These are phyloP conservation scores for Cydia amplana DNA, from an alignment of 1,140 invertebrate genomes.

Conservation along the genomic window DNA sequence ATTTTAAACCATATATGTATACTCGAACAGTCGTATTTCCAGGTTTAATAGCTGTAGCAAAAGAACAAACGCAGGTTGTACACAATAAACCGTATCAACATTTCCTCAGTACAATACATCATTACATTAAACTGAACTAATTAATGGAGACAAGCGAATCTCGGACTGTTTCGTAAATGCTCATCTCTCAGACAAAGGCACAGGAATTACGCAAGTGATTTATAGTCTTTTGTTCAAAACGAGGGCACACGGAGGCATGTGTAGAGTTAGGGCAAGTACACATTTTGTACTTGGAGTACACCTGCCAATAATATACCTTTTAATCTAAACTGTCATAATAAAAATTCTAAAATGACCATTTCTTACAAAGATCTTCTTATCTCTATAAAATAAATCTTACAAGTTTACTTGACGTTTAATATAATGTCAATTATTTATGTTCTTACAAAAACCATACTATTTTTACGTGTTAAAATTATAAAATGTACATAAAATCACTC, in stretches of 20 bases:
- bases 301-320: not conserved
- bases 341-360: too few species aligned
- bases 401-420: too few species aligned
- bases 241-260: conserved; percentile 11
- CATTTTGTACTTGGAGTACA: not conserved
- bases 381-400: too few species aligned
- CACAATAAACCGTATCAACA: not conserved
- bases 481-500: too few species aligned
- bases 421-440: too few species aligned
- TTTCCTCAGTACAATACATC: conserved; percentile 1
- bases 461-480: too few species aligned
- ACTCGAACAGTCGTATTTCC: too few species aligned
- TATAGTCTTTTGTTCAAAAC: conserved; percentile 29
- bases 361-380: too few species aligned
- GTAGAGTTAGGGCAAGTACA: not conserved
- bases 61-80: not conserved
- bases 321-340: too few species aligned
- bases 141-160: conserved; percentile 11
- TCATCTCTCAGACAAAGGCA: conserved; percentile 24
- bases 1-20: too few species aligned
- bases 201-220: conserved; percentile 17
- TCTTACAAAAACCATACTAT: too few species aligned
- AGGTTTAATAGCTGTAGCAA: not conserved
- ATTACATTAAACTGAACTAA: conserved; percentile 14
- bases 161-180: conserved; percentile 21